Evolutionary conservation across 2,797 vertebrate species (phyloP).

Genomic region (Tokudaia tokunoshimensis): DNA sequence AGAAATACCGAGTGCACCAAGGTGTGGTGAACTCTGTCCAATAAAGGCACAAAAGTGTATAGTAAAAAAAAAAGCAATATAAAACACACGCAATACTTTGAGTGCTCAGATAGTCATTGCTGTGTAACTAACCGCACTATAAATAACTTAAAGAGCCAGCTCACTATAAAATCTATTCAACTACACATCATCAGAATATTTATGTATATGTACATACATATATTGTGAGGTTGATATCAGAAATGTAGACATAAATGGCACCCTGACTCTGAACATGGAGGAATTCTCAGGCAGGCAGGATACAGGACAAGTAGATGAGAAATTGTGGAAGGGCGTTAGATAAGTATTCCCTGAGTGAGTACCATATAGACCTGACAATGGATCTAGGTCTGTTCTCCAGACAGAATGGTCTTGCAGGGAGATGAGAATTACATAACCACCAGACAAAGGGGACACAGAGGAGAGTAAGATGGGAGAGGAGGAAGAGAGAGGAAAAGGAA

Average conservation of each 20-base stretch:
- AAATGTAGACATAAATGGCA: neutral
- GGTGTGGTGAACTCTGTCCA: no score
- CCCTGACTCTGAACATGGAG: neutral
- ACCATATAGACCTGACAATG: neutral
- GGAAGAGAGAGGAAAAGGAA: neutral
- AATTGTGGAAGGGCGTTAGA: neutral
- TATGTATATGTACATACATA: neutral
- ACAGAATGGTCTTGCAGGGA: neutral
- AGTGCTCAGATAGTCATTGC: neutral
- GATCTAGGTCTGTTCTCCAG: neutral
- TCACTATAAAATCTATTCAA: neutral
- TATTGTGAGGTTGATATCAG: neutral
- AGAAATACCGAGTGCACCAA: no score
- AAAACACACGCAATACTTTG: neutral
- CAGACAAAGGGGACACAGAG: neutral
- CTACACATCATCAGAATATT: neutral
- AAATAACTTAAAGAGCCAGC: neutral
- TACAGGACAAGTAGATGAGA: neutral
- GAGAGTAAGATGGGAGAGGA: neutral
- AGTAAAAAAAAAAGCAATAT: neutral
- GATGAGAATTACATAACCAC: neutral
- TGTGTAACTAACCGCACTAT: neutral
- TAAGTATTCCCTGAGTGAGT: neutral
- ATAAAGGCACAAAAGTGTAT: no score
- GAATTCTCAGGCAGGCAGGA: neutral